Evolutionary conservation across 2,797 vertebrate genomes (phyloP).

Genomic region (Spizella passerina): DNA sequence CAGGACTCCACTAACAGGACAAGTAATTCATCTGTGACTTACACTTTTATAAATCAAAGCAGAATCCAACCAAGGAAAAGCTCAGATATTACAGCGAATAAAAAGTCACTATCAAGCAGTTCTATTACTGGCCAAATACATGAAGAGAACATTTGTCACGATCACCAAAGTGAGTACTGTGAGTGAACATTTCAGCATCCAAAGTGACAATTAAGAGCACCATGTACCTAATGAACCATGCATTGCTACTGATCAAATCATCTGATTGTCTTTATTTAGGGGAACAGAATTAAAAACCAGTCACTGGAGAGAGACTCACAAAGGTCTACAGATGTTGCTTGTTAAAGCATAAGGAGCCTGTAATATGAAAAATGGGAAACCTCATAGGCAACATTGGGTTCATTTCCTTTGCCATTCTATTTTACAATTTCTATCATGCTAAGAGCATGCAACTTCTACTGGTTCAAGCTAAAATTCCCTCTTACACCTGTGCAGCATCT

Average conservation of each 20-base stretch:
- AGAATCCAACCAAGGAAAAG: not conserved
- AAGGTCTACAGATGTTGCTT: not conserved
- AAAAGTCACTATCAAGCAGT: not conserved
- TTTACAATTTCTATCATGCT: not conserved
- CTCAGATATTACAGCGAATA: not conserved
- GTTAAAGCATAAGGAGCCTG: not conserved
- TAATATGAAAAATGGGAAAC: not conserved
- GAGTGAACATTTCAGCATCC: not conserved
- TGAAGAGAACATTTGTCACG: not conserved
- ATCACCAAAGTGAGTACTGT: not conserved
- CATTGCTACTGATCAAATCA: not conserved
- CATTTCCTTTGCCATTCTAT: not conserved
- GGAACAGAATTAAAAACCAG: not conserved
- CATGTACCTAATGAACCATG: not conserved
- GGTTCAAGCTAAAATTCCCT: not conserved
- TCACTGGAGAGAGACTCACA: not conserved
- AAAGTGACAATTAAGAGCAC: not conserved
- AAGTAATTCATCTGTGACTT: not conserved
- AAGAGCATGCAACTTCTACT: not conserved
- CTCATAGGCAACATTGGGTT: accelerated
- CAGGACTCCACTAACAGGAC: not conserved
- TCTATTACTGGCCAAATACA: not conserved
- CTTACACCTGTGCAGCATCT: not conserved
- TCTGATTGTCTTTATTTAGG: not conserved
- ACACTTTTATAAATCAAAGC: not conserved